phyloP scores from a whole-genome alignment of 2,797 vertebrate species.

The Gambelia wislizenii region DNA sequence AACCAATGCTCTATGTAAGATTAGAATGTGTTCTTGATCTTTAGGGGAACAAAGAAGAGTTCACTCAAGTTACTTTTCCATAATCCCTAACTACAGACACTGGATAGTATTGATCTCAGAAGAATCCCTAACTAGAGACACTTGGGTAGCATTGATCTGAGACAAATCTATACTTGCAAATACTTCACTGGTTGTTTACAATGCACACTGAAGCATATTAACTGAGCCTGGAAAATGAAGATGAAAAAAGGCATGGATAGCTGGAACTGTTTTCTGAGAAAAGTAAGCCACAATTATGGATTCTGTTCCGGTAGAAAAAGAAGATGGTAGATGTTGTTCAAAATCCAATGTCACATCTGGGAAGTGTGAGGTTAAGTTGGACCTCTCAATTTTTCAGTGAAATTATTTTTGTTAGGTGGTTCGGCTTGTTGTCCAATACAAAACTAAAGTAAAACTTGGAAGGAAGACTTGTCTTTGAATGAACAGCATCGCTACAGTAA shows the following conservation, averaged over 20 bases:
- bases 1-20: conserved; percentile 19
- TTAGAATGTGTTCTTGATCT: conserved; percentile 25
- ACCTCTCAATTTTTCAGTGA: conserved; percentile 60
- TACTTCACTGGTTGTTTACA: conserved; percentile 29
- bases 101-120: conserved; percentile 41
- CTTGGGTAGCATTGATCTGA: conserved; percentile 37
- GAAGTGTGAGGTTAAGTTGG: conserved; percentile 36
- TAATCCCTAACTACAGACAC: conserved; percentile 34
- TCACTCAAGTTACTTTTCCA: conserved; percentile 31
- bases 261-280: conserved; percentile 40
- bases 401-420: conserved; percentile 59
- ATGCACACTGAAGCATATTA: not conserved
- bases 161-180: conserved; percentile 27
- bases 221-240: not conserved
- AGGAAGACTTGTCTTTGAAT: conserved; percentile 47
- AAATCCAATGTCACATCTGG: conserved; percentile 63
- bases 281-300: conserved; percentile 35
- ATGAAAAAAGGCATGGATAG: not conserved
- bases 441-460: conserved; percentile 39
- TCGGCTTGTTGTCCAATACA: conserved; percentile 20
- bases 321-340: conserved; percentile 48
- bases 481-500: conserved; percentile 57
- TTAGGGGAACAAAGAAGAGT: conserved; percentile 33
- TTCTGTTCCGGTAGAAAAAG: conserved; percentile 44
- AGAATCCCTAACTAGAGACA: conserved; percentile 42